Evolutionary conservation across 2,113 vertebrate genomes (phyloP).

Genomic region (Charina bottae): DNA sequence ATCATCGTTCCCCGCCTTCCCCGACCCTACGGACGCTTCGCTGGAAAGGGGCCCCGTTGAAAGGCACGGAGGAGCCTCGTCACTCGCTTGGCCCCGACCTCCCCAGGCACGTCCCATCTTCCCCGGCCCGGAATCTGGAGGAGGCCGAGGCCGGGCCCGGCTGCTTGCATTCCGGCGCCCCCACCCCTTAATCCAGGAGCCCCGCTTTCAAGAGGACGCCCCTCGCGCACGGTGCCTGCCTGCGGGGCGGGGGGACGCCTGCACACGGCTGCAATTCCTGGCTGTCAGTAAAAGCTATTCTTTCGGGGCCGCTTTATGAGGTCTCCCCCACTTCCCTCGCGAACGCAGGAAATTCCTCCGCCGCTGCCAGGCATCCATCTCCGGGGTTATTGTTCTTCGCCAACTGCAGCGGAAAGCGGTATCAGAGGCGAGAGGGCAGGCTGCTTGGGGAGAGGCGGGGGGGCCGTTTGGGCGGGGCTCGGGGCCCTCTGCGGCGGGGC

Average conservation of each 20-base stretch:
- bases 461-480: background rate
- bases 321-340: background rate
- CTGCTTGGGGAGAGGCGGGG: background rate
- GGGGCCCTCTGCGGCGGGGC: too few relatives aligned
- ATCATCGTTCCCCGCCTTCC: too few relatives aligned
- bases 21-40: too few relatives aligned
- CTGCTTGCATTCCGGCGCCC: too few relatives aligned
- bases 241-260: background rate
- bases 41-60: too few relatives aligned
- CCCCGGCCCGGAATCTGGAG: background rate
- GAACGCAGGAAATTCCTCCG: slow-evolving; percentile 16
- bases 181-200: background rate
- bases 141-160: background rate
- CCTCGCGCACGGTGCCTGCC: too few relatives aligned
- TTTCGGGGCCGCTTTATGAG: background rate
- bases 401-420: background rate
- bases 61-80: too few relatives aligned
- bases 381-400: slow-evolving; percentile 14
- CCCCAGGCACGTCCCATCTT: background rate
- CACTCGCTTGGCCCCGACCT: too few relatives aligned
- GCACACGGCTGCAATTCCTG: background rate
- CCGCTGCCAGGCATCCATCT: slow-evolving; percentile 12
- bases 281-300: slow-evolving; percentile 14
- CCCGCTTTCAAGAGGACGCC: background rate
- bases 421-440: background rate